Base-by-base conservation (phyloP, 2,797 vertebrate genomes). In the Acestrorhynchus altus region DNA sequence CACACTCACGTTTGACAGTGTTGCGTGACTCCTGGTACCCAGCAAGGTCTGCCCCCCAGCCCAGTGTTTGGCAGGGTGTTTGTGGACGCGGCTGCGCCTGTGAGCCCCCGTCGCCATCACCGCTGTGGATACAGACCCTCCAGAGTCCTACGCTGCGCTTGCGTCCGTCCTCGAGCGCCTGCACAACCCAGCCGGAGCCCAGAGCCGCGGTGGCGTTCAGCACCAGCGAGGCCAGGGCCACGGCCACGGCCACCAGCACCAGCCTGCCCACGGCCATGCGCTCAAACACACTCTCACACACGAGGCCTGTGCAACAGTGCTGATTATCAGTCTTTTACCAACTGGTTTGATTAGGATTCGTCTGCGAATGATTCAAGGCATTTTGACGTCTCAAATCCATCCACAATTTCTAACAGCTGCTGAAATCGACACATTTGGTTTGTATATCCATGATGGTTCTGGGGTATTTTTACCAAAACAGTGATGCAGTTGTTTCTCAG, bases 161-260 rank as follows among this genome's bases (percentile, higher is more conserved):
- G 22, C 96, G 96, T 66, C 97, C 98, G 0, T 97, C 96, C 81
- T 97, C 96, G 89, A 98, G 89, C 0, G 86, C 91, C 90, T 99
- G 98, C 87, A 96, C 92, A 13, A 99, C 96, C 98, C 98, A 99
- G 90, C 95, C 95, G 67, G 97, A 94, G 46, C 96, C 98, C 75
- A 99, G 96, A 47, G 98, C 97, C 2, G 98, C 97, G 0, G 94
- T 94, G 11, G 98, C 98, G 88, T 99, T 99, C 13, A 99, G 95
- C 76, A 98, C 89, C 31, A 99, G 95, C 6, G 98, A 99, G 83
- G 98, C 92, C 87, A 99, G 93, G 82, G 98, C 97, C 82, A 97
- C 96, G 13, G 94, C 93, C 89, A 96, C 98, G 11, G 98, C 98
- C 24, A 91, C 95, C 70, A 90, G 94, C 89, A 99, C 96, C 82